These are phyloP conservation scores for Exaiptasia diaphana DNA, from an alignment of 64 coral and sea anemone genomes.

Conservation along the genomic window DNA sequence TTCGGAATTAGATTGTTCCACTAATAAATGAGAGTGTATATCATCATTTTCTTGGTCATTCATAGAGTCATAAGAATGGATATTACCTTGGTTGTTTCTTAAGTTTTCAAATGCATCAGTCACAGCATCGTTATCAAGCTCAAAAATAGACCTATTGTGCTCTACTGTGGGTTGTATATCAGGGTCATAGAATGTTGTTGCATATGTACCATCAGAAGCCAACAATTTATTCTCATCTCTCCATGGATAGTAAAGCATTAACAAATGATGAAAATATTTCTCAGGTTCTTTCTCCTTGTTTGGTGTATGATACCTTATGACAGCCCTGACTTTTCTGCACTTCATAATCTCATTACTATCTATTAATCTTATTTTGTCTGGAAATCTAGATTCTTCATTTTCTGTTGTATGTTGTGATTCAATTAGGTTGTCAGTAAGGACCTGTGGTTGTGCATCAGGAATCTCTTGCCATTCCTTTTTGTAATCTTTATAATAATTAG, in stretches of 20 bases:
- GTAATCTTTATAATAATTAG: neutral
- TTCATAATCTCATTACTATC: neutral
- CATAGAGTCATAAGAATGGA: neutral
- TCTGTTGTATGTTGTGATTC: neutral
- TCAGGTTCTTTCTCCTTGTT: slow-evolving; percentile 47
- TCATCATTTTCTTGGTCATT: too few relatives aligned
- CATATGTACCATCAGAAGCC: neutral
- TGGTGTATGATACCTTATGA: slow-evolving; percentile 46
- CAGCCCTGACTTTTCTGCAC: slow-evolving; percentile 61
- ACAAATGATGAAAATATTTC: slow-evolving; percentile 42
- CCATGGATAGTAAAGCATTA: slow-evolving; percentile 52
- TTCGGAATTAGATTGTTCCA: too few relatives aligned
- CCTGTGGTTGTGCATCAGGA: neutral
- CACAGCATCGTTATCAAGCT: neutral
- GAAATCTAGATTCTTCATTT: neutral
- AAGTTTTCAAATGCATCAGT: neutral
- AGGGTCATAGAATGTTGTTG: neutral
- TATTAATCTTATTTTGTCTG: neutral
- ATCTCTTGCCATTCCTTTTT: neutral
- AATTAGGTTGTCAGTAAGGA: neutral
- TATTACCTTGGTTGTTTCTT: neutral
- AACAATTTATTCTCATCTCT: neutral
- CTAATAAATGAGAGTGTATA: too few relatives aligned
- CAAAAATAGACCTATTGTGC: slow-evolving; percentile 18
- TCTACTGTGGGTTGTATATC: slow-evolving; percentile 3